phyloP scores from a whole-genome alignment of 2,888 invertebrate species.

The Schizaphis graminum region DNA sequence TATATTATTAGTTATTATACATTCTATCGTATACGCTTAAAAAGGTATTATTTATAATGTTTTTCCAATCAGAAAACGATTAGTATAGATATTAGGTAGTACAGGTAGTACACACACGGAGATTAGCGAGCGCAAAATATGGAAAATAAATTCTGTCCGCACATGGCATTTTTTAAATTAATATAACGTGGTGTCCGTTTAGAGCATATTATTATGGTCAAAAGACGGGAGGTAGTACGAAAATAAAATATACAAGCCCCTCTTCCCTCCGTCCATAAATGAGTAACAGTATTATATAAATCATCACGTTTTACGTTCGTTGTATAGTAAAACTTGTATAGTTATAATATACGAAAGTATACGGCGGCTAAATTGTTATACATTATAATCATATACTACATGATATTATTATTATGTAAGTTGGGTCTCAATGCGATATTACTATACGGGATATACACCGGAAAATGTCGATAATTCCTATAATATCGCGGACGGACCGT shows the following conservation, averaged over 20 bases:
- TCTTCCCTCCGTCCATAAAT: not conserved
- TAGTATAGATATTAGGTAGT: no score
- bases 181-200: not conserved
- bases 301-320: not conserved
- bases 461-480: not conserved
- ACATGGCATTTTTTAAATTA: not conserved
- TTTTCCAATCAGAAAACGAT: not conserved
- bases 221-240: not conserved
- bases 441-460: not conserved
- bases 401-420: not conserved
- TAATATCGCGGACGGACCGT: not conserved
- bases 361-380: not conserved
- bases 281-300: not conserved
- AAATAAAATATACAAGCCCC: not conserved
- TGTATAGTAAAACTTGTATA: not conserved
- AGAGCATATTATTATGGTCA: not conserved
- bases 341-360: not conserved
- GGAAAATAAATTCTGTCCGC: not conserved
- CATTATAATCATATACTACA: not conserved
- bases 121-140: not conserved
- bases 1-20: not conserved
- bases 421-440: not conserved
- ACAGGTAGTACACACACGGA: not conserved
- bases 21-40: not conserved
- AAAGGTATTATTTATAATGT: not conserved